Conservation (phyloP, 2,888 invertebrate species). For the Magallana nippona region DNA sequence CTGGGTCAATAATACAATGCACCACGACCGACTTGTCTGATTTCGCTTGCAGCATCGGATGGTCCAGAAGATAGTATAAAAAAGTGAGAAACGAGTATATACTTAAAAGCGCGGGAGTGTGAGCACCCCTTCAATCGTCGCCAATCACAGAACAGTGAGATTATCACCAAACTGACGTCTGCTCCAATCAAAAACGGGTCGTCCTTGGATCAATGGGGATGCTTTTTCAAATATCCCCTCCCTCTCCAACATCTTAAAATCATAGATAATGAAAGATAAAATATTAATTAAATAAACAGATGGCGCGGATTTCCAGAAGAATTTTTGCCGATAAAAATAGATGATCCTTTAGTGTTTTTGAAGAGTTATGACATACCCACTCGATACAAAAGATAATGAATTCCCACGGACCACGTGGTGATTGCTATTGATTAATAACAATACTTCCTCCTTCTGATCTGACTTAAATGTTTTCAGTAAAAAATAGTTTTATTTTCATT, state of each 20-base stretch:
- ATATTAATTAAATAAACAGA: background rate
- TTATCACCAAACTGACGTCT: constrained; percentile 7
- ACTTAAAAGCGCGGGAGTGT: background rate
- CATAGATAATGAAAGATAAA: background rate
- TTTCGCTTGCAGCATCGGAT: constrained; percentile 21
- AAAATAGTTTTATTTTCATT: too few relatives aligned
- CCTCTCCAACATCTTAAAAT: background rate
- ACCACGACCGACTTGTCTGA: constrained; percentile 1
- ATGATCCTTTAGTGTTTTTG: too few relatives aligned
- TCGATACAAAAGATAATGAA: too few relatives aligned
- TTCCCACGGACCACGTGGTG: too few relatives aligned
- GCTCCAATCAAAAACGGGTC: constrained; percentile 16
- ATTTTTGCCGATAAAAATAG: too few relatives aligned
- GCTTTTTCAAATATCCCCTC: background rate
- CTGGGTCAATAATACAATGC: constrained; percentile 38
- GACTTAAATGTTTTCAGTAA: too few relatives aligned
- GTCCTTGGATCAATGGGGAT: background rate
- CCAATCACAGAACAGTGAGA: constrained; percentile 2
- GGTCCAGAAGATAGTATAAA: constrained; percentile 12
- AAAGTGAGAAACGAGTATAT: background rate
- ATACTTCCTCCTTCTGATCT: too few relatives aligned
- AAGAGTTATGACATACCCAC: too few relatives aligned
- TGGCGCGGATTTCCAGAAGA: too few relatives aligned
- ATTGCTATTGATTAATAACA: too few relatives aligned
- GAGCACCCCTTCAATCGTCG: background rate